These are phyloP conservation scores for Stictocephala bisonia DNA, from an alignment of 2,888 invertebrate species.

Conservation along the genomic window DNA sequence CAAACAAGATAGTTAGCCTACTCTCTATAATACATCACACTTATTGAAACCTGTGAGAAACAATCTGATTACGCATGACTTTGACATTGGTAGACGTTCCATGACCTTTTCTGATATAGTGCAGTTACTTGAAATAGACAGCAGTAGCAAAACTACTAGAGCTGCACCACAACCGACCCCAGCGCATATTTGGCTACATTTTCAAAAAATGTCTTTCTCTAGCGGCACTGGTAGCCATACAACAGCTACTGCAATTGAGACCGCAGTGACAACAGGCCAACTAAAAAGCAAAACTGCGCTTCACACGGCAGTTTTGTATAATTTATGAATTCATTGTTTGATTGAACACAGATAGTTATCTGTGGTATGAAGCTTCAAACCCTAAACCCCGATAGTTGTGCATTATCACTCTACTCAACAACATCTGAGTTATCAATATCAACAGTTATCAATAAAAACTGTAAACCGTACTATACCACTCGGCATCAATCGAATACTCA, in stretches of 20 bases:
- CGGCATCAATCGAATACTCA: too few species aligned
- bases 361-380: too few species aligned
- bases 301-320: constrained; percentile 56
- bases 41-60: constrained; percentile 56
- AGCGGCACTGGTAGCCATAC: too few species aligned
- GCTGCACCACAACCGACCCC: constrained; percentile 56
- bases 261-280: constrained; percentile 51
- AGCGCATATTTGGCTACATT: constrained; percentile 55
- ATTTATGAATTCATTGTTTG: constrained; percentile 55
- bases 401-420: too few species aligned
- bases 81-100: constrained; percentile 39
- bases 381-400: too few species aligned
- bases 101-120: constrained; percentile 53
- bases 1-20: constrained; percentile 53
- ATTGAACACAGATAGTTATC: too few species aligned
- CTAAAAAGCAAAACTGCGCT: constrained; percentile 45
- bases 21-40: constrained; percentile 55
- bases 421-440: too few species aligned
- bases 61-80: constrained; percentile 51
- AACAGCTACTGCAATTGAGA: constrained; percentile 53
- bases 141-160: constrained; percentile 45
- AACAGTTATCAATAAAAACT: too few species aligned
- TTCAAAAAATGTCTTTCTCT: constrained; percentile 58
- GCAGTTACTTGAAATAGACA: constrained; percentile 52
- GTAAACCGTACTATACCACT: too few species aligned